phyloP scores from a whole-genome alignment of 2,888 invertebrate genomes.

The Achlya flavicornis region DNA sequence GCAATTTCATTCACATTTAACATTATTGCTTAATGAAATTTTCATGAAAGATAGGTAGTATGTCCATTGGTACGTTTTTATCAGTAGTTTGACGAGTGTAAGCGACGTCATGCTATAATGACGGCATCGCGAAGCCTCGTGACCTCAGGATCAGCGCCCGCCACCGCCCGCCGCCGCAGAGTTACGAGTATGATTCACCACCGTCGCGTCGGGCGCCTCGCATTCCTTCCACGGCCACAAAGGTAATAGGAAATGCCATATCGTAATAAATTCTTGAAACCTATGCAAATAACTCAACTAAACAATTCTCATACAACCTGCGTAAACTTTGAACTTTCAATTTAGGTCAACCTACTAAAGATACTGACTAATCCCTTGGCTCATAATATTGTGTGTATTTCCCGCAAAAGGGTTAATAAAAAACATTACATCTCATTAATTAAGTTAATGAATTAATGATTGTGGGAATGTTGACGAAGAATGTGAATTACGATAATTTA shows the following conservation, averaged over 20 bases:
- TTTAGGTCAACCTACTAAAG: neutral
- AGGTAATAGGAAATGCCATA: conserved; percentile 77
- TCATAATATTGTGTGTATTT: neutral
- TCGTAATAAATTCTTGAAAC: conserved; percentile 58
- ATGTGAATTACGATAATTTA: conserved; percentile 36
- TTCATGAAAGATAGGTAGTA: conserved; percentile 1
- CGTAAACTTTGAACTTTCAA: neutral
- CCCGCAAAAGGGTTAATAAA: neutral
- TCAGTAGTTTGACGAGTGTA: conserved; percentile 5
- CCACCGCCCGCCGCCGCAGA: conserved; percentile 28
- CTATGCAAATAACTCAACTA: conserved; percentile 39
- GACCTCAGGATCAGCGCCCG: conserved; percentile 56
- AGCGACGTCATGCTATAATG: conserved; percentile 56
- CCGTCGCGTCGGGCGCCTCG: conserved; percentile 49
- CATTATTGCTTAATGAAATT: too few relatives aligned
- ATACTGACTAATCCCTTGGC: neutral
- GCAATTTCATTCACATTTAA: neutral
- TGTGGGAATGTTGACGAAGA: conserved; percentile 18
- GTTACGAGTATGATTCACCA: conserved; percentile 65
- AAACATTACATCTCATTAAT: neutral
- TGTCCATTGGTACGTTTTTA: conserved; percentile 8
- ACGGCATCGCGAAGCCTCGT: conserved; percentile 65
- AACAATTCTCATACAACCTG: neutral
- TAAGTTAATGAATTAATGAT: neutral
- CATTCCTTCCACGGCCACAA: conserved; percentile 69